phyloP scores from a whole-genome alignment of 2,113 vertebrate genomes.

The Gobio gobio region DNA sequence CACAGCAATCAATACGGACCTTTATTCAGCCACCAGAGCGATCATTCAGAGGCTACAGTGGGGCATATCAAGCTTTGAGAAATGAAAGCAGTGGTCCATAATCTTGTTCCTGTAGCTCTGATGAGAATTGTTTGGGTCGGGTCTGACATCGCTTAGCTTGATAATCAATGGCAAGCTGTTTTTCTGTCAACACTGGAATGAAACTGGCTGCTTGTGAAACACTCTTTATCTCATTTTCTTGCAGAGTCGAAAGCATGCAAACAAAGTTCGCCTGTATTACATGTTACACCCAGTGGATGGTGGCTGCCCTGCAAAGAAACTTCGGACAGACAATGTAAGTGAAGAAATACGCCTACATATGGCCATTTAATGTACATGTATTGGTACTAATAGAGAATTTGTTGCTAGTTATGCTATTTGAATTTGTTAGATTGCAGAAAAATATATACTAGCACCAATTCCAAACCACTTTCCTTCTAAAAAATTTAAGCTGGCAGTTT shows the following conservation, averaged over 20 bases:
- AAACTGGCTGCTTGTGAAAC: neutral
- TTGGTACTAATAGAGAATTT: neutral
- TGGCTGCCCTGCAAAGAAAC: constrained; percentile 92
- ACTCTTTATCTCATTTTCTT: constrained; percentile 31
- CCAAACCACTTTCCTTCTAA: neutral
- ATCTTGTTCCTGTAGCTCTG: constrained; percentile 22
- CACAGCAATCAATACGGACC: constrained; percentile 36
- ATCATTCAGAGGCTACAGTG: constrained; percentile 4
- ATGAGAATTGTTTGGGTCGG: constrained; percentile 6
- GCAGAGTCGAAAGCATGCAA: constrained; percentile 95
- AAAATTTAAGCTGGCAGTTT: constrained; percentile 23
- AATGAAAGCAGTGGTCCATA: constrained; percentile 7
- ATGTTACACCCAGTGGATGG: constrained; percentile 93
- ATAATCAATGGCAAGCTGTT: constrained; percentile 1
- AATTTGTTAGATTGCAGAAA: no score
- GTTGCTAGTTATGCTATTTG: neutral
- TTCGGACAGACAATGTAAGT: constrained; percentile 79
- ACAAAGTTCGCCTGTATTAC: constrained; percentile 93
- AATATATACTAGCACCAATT: neutral
- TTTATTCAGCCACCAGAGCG: constrained; percentile 17
- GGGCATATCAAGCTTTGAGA: constrained; percentile 28
- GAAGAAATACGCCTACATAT: neutral
- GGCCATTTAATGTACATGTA: neutral
- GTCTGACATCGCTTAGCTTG: neutral
- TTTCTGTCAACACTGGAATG: constrained; percentile 18